Conservation (phyloP, 64 coral and sea anemone genomes). For the Montipora foliosa region DNA sequence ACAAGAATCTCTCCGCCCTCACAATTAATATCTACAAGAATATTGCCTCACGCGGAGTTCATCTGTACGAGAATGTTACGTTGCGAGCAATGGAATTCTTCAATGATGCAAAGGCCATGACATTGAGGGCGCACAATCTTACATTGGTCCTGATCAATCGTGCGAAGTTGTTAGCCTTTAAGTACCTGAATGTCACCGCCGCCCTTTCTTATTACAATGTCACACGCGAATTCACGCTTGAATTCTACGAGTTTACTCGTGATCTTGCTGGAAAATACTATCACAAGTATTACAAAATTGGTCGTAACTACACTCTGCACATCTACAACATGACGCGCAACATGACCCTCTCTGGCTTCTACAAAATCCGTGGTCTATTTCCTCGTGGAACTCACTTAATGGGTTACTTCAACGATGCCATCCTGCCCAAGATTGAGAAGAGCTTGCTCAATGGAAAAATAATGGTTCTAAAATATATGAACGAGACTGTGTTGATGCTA, state of each 20-base stretch:
- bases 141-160: slow-evolving; percentile 62
- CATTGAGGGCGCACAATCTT: slow-evolving; percentile 63
- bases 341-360: slow-evolving; percentile 59
- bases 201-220: slow-evolving; percentile 60
- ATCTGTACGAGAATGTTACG: slow-evolving; percentile 79
- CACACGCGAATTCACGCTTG: slow-evolving; percentile 41
- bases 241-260: slow-evolving; percentile 69
- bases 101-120: slow-evolving; percentile 47
- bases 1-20: slow-evolving; percentile 40
- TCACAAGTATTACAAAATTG: slow-evolving; percentile 62
- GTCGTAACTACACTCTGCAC: slow-evolving; percentile 68
- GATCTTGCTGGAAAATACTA: slow-evolving; percentile 58
- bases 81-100: slow-evolving; percentile 61
- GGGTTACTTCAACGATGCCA: slow-evolving; percentile 67
- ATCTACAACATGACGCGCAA: slow-evolving; percentile 74
- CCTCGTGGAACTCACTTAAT: slow-evolving; percentile 65
- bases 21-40: slow-evolving; percentile 45
- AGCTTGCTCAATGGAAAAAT: slow-evolving; percentile 63
- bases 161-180: slow-evolving; percentile 29
- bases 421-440: slow-evolving; percentile 65
- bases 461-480: slow-evolving; percentile 31
- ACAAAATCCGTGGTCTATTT: slow-evolving; percentile 49
- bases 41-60: slow-evolving; percentile 48
- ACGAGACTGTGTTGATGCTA: slow-evolving; percentile 44
- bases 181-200: slow-evolving; percentile 35